A percentile compares a stretch with the other conserved stretches of the same genome.
phyloP scores from a whole-genome alignment of 1,140 invertebrate genomes.

The Brachionus paranguensis region DNA sequence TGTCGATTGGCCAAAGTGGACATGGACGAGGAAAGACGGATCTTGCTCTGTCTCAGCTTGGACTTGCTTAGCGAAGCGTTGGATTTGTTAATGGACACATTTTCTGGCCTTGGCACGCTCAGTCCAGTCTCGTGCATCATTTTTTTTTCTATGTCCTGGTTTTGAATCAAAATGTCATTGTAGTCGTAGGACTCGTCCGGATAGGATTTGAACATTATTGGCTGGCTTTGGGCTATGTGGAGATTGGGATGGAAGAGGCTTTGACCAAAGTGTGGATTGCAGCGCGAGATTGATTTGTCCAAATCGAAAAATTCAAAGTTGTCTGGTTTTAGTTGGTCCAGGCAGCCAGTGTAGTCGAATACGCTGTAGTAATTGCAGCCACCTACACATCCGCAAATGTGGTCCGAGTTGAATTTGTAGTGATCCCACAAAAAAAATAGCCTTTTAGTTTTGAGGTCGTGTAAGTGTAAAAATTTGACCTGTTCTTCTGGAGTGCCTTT shows the following conservation, averaged over 20 bases:
- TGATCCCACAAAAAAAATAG: constrained; percentile 85
- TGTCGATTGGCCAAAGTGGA: not conserved
- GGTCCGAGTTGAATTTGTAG: not conserved
- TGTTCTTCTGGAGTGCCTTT: constrained; percentile 52
- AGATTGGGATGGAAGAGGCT: constrained; percentile 79
- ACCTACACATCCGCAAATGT: constrained; percentile 80
- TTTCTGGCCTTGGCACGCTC: not conserved
- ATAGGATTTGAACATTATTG: constrained; percentile 38
- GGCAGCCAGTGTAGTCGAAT: constrained; percentile 50
- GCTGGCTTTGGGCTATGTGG: constrained; percentile 74
- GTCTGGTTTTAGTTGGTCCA: constrained; percentile 59
- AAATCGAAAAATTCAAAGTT: constrained; percentile 45
- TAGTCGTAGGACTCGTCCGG: constrained; percentile 8
- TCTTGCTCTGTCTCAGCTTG: not conserved
- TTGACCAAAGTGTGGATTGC: constrained; percentile 79
- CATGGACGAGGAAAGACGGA: not conserved
- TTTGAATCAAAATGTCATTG: not conserved
- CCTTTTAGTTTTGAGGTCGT: constrained; percentile 78
- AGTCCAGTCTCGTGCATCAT: not conserved
- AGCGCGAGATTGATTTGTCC: constrained; percentile 55
- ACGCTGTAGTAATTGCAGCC: constrained; percentile 63
- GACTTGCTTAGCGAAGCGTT: not conserved
- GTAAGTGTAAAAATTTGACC: constrained; percentile 68
- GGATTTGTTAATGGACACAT: not conserved
- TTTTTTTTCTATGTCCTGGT: not conserved